These are phyloP conservation scores for Clarias laeviceps DNA, from an alignment of 2,797 vertebrate species.

Conservation along the genomic window DNA sequence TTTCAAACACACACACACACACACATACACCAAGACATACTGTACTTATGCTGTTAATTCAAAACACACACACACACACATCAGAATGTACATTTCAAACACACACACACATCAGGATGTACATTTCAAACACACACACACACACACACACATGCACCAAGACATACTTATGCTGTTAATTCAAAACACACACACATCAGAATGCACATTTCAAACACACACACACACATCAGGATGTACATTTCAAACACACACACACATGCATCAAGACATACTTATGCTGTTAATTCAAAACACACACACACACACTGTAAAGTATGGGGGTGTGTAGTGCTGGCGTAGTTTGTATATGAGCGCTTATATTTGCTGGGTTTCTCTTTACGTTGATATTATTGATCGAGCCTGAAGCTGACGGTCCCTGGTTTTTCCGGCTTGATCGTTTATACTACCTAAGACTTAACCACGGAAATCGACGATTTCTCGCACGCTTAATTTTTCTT, in stretches of 20 bases:
- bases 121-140: too few relatives aligned
- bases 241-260: conserved; percentile 13
- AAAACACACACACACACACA: too few relatives aligned
- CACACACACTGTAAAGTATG: conserved; percentile 41
- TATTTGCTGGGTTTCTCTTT: conserved; percentile 70
- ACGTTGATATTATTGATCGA: conserved; percentile 71
- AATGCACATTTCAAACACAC: too few relatives aligned
- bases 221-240: conserved; percentile 30
- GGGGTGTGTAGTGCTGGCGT: conserved; percentile 41
- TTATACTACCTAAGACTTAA: conserved; percentile 74
- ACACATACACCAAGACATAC: conserved; percentile 38
- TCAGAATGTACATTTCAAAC: too few relatives aligned
- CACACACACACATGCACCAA: conserved; percentile 14
- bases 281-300: conserved; percentile 32
- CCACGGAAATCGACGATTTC: not conserved
- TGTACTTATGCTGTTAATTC: conserved; percentile 47
- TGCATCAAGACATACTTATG: conserved; percentile 43
- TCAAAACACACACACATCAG: conserved; percentile 28
- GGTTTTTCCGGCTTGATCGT: conserved; percentile 67
- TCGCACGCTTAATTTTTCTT: not conserved
- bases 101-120: too few relatives aligned
- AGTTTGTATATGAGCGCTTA: conserved; percentile 68
- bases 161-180: conserved; percentile 49
- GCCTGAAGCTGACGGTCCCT: conserved; percentile 62
- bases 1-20: conserved; percentile 23